Evolutionary conservation across 1,140 invertebrate species (phyloP).

Genomic region (Lethrus apterus): DNA sequence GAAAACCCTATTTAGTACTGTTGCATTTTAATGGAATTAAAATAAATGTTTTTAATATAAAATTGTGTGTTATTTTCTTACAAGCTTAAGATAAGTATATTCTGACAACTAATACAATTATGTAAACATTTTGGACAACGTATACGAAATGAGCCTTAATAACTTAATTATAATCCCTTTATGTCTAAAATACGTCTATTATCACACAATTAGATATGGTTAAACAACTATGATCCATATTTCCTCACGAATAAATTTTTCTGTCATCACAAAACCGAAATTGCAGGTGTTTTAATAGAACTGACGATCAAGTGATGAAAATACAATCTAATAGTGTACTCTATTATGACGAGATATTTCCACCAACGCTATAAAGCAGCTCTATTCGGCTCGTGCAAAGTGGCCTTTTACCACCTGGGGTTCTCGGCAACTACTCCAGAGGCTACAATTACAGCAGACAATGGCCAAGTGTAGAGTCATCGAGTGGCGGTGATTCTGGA

Average conservation of each 20-base stretch:
- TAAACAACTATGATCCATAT: too few relatives aligned
- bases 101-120: too few relatives aligned
- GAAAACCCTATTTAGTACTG: too few relatives aligned
- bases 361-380: slow-evolving; percentile 3
- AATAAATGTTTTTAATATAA: too few relatives aligned
- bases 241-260: neutral
- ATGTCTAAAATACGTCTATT: too few relatives aligned
- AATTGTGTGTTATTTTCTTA: too few relatives aligned
- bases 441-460: slow-evolving; percentile 39
- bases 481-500: slow-evolving; percentile 33
- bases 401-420: slow-evolving; percentile 37
- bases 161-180: slow-evolving; percentile 5
- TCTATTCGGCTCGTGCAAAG: slow-evolving; percentile 25
- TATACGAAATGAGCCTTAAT: too few relatives aligned
- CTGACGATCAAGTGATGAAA: neutral
- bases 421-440: slow-evolving; percentile 37
- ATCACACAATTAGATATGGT: too few relatives aligned
- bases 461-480: slow-evolving; percentile 33
- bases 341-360: slow-evolving; percentile 10
- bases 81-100: too few relatives aligned
- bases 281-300: neutral
- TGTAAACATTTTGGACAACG: too few relatives aligned
- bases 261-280: neutral
- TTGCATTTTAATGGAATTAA: too few relatives aligned
- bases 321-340: slow-evolving; percentile 1